A percentile compares a stretch with the other conserved stretches of the same genome.
Evolutionary conservation across 1,140 invertebrate genomes (phyloP).

Genomic region (Hylaeus anthracinus): DNA sequence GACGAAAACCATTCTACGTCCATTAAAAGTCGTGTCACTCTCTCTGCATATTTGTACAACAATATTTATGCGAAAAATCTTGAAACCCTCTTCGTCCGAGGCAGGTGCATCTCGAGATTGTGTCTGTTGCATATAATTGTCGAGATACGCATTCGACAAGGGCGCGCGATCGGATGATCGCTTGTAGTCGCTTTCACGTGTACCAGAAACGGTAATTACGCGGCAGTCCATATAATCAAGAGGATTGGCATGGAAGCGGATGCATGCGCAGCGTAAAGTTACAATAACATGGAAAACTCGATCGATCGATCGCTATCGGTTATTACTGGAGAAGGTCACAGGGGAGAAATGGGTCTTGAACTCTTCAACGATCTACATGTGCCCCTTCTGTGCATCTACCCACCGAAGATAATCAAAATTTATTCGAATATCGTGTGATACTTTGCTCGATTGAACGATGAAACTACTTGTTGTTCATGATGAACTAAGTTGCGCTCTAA

Average conservation of each 20-base stretch:
- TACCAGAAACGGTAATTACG: slow-evolving; percentile 43
- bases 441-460: no score
- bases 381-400: neutral
- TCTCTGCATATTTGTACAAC: neutral
- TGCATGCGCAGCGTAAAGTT: neutral
- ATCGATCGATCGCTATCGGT: slow-evolving; percentile 16
- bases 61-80: neutral
- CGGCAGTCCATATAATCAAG: slow-evolving; percentile 29
- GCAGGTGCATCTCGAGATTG: slow-evolving; percentile 51
- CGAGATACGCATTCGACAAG: slow-evolving; percentile 40
- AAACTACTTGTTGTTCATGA: no score
- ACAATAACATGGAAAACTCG: slow-evolving; percentile 35
- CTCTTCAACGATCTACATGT: neutral
- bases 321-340: slow-evolving; percentile 13
- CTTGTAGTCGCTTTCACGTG: slow-evolving; percentile 37
- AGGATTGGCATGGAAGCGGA: neutral
- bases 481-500: no score
- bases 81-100: neutral
- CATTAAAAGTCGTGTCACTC: slow-evolving; percentile 8
- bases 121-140: slow-evolving; percentile 38
- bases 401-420: no score
- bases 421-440: no score
- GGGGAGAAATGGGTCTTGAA: neutral
- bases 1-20: no score
- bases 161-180: slow-evolving; percentile 34